Percentiles rank a stretch among this genome's conserved stretches.
Evolutionary conservation across 1,140 invertebrate species (phyloP).

Genomic region (Orussus abietinus): DNA sequence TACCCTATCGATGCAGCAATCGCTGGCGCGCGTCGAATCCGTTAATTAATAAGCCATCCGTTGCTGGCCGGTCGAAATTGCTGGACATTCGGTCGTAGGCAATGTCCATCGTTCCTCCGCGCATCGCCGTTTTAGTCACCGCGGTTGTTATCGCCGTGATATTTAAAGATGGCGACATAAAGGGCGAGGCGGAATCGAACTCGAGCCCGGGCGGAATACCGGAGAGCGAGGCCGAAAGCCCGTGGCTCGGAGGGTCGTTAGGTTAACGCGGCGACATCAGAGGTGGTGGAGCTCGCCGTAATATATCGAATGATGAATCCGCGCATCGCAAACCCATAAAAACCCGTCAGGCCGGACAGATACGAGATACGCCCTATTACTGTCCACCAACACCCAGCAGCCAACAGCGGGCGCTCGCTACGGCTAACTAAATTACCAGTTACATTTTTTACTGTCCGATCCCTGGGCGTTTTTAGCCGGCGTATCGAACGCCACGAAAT

Average conservation of each 20-base stretch:
- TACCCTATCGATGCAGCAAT: no score
- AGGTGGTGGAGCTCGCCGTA: slow-evolving; percentile 29
- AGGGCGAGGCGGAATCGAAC: no score
- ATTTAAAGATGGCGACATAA: no score
- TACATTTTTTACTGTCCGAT: slow-evolving; percentile 53
- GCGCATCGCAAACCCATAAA: slow-evolving; percentile 51
- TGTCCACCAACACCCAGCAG: slow-evolving; percentile 39
- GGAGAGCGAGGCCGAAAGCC: no score
- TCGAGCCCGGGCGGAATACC: no score
- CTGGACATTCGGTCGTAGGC: no score
- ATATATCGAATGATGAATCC: slow-evolving; percentile 52
- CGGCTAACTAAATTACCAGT: slow-evolving; percentile 54
- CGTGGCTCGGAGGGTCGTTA: slow-evolving; percentile 38
- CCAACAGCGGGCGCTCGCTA: slow-evolving; percentile 38
- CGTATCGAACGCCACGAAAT: slow-evolving; percentile 46
- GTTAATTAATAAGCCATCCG: no score
- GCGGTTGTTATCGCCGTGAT: no score
- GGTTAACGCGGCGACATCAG: slow-evolving; percentile 41
- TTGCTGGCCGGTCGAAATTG: no score
- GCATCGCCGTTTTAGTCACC: no score
- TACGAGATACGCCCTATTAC: slow-evolving; percentile 53
- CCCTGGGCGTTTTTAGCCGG: slow-evolving; percentile 41
- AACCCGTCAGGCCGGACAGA: slow-evolving; percentile 49
- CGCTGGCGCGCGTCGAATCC: no score
- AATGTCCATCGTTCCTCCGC: no score